phyloP scores from a whole-genome alignment of 1,140 invertebrate genomes.

The Cherax destructor region DNA sequence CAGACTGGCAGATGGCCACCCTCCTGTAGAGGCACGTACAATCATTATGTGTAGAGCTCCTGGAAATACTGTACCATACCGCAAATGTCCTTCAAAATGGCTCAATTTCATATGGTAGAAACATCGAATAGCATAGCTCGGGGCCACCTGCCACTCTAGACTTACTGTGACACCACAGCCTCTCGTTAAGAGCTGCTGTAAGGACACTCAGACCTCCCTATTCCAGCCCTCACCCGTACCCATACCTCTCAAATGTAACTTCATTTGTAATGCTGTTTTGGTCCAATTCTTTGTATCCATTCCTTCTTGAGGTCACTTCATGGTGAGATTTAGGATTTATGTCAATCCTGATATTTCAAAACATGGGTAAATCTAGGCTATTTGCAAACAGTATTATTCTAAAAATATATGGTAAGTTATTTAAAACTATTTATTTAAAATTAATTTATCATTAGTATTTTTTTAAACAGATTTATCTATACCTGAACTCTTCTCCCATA shows the following conservation, averaged over 20 bases:
- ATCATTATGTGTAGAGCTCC: constrained; percentile 63
- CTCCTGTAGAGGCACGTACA: constrained; percentile 61
- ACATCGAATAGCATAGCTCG: constrained; percentile 62
- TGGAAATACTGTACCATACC: constrained; percentile 33
- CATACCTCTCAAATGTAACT: constrained; percentile 23
- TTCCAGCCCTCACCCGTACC: constrained; percentile 27
- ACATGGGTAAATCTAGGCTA: constrained; percentile 4
- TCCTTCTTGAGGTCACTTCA: not conserved
- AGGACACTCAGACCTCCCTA: not conserved
- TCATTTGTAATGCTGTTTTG: constrained; percentile 12
- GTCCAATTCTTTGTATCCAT: not conserved
- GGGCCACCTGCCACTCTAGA: constrained; percentile 34
- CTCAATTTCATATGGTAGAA: constrained; percentile 69
- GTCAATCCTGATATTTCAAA: not conserved
- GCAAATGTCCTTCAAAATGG: constrained; percentile 57
- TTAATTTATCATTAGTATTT: not conserved
- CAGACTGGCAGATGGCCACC: constrained; percentile 60
- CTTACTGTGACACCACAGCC: constrained; percentile 27
- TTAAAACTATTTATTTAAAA: not conserved
- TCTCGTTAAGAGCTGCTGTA: not conserved
- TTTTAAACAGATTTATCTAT: not conserved
- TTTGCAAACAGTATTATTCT: not conserved
- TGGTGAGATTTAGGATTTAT: not conserved
- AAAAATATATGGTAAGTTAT: not conserved
- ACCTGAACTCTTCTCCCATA: not conserved